A percentile compares a stretch with the other conserved stretches of the same genome.
phyloP scores from a whole-genome alignment of 1,140 invertebrate species.

The Trichomalopsis sarcophagae region DNA sequence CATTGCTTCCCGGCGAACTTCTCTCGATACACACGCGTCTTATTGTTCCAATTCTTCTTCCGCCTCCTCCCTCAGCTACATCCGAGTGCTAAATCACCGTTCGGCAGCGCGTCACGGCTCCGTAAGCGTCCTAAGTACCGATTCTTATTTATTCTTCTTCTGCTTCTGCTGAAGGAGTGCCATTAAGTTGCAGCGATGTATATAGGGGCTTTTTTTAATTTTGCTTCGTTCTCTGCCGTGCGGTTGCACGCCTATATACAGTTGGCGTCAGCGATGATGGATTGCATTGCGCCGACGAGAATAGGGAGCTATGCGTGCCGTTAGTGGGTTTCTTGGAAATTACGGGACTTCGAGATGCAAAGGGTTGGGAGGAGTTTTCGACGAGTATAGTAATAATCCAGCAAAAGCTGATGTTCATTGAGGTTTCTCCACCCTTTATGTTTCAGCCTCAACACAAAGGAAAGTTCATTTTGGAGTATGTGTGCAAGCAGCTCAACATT shows the following conservation, averaged over 20 bases:
- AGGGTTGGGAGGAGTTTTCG: too few relatives aligned
- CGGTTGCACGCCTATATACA: not conserved
- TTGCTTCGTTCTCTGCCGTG: not conserved
- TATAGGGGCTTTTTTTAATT: not conserved
- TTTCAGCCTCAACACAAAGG: constrained; percentile 94
- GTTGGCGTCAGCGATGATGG: not conserved
- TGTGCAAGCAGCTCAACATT: constrained; percentile 94
- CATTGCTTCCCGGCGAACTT: not conserved
- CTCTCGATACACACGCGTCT: not conserved
- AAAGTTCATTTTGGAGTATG: constrained; percentile 93
- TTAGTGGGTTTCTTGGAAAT: not conserved
- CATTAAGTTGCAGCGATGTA: not conserved
- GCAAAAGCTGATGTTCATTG: too few relatives aligned
- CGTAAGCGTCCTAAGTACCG: constrained; percentile 32
- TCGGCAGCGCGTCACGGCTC: not conserved
- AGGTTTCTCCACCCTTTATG: constrained; percentile 18
- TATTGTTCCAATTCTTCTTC: not conserved
- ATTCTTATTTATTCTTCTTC: not conserved
- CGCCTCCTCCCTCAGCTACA: not conserved
- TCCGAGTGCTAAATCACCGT: constrained; percentile 29
- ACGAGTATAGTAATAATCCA: too few relatives aligned
- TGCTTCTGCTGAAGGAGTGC: not conserved
- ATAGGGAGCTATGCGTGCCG: not conserved
- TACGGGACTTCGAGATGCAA: not conserved
- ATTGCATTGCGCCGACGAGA: not conserved